These are phyloP conservation scores for Ataeniobius toweri DNA, from an alignment of 2,797 vertebrate species.

Conservation along the genomic window DNA sequence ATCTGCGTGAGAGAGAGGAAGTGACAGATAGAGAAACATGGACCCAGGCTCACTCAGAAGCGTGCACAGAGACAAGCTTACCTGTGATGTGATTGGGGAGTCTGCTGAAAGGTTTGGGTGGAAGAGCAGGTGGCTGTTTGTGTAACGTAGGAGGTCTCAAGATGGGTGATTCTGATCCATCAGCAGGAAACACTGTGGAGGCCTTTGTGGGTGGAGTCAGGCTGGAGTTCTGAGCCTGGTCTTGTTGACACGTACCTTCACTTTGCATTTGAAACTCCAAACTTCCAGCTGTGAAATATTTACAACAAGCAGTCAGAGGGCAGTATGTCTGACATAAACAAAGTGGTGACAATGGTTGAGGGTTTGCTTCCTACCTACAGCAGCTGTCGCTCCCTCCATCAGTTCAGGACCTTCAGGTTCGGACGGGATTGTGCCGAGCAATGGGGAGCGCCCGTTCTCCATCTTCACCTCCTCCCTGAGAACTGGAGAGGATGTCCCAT, in stretches of 20 bases:
- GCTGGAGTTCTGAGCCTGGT: constrained; percentile 85
- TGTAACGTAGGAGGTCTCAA: constrained; percentile 87
- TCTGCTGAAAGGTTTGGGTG: constrained; percentile 95
- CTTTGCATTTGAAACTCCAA: constrained; percentile 84
- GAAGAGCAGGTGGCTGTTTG: constrained; percentile 95
- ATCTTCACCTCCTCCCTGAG: constrained; percentile 86
- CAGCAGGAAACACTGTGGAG: constrained; percentile 80
- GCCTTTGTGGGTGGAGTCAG: constrained; percentile 88
- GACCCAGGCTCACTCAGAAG: rapidly evolving
- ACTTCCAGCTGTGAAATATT: constrained; percentile 73
- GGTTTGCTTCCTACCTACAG: constrained; percentile 55
- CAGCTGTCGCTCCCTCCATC: constrained; percentile 86
- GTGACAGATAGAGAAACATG: background rate
- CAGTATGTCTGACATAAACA: background rate
- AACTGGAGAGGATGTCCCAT: constrained; percentile 77
- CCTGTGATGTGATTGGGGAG: constrained; percentile 92
- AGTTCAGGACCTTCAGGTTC: constrained; percentile 86
- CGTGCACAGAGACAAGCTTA: rapidly evolving
- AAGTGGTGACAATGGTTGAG: background rate
- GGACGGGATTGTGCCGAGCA: constrained; percentile 78
- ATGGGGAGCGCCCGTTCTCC: constrained; percentile 87
- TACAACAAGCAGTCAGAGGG: background rate
- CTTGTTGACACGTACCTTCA: constrained; percentile 84
- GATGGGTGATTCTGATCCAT: constrained; percentile 84
- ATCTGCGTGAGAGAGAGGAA: constrained; percentile 71